Conservation (phyloP, 2,888 invertebrate genomes). For the Troilus luridus region DNA sequence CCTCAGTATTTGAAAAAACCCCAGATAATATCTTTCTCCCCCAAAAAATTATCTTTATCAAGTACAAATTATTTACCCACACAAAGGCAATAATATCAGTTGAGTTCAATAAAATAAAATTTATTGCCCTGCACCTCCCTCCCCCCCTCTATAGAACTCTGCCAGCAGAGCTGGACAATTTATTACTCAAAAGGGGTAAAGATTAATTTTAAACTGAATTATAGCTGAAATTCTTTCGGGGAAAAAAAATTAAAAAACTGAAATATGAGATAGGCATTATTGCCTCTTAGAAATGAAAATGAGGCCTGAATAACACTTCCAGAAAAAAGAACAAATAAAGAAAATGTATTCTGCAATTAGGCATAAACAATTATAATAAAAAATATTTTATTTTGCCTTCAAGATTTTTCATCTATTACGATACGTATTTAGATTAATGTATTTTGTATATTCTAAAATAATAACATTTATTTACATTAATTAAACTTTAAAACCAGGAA, state of each 20-base stretch:
- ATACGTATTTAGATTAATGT: no score
- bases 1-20: neutral
- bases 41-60: neutral
- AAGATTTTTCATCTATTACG: no score
- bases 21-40: neutral
- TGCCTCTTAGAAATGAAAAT: slow-evolving; percentile 12
- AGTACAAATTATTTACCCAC: slow-evolving; percentile 16
- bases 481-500: no score
- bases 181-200: slow-evolving; percentile 18
- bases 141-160: neutral
- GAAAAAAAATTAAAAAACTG: neutral
- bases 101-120: slow-evolving; percentile 37
- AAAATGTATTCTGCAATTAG: no score
- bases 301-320: neutral
- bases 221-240: slow-evolving; percentile 1
- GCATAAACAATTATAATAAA: no score
- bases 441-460: no score
- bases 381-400: no score
- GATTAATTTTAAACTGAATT: slow-evolving; percentile 49
- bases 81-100: slow-evolving; percentile 1
- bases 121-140: neutral
- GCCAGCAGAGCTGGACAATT: neutral
- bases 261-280: slow-evolving; percentile 11
- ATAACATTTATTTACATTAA: no score
- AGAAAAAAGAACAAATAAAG: neutral